Conservation (phyloP, 2,888 invertebrate genomes). For the Azorinus chamasolen region DNA sequence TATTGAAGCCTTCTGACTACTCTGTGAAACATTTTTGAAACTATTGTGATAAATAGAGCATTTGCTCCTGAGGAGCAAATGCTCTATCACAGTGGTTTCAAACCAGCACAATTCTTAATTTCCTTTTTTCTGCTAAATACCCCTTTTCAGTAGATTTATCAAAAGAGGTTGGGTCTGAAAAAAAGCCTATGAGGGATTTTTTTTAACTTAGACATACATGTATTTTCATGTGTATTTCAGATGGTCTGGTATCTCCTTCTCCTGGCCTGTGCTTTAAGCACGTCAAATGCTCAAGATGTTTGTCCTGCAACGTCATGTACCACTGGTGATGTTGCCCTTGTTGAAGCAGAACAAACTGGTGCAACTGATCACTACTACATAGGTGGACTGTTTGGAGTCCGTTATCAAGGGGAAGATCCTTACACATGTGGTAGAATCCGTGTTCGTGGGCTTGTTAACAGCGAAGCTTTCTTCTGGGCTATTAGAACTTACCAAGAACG, state of each 20-base stretch:
- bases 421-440: slow-evolving; percentile 70
- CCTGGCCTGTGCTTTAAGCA: slow-evolving; percentile 8
- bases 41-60: no score
- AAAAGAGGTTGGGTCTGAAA: no score
- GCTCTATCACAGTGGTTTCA: no score
- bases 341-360: slow-evolving; percentile 5
- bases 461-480: slow-evolving; percentile 86
- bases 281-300: slow-evolving; percentile 45
- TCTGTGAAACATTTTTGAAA: no score
- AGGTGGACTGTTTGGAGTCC: slow-evolving; percentile 81
- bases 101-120: no score
- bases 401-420: slow-evolving; percentile 61
- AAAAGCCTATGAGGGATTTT: no score
- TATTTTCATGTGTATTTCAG: slow-evolving; percentile 25
- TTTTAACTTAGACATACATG: no score
- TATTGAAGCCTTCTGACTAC: no score
- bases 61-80: no score
- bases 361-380: slow-evolving; percentile 74
- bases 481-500: slow-evolving; percentile 67
- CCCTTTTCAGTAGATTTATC: no score
- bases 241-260: slow-evolving; percentile 36
- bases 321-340: slow-evolving; percentile 58
- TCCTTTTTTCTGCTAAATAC: no score
- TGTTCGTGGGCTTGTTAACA: slow-evolving; percentile 79
- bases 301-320: slow-evolving; percentile 26